Base-by-base conservation (phyloP, 2,888 invertebrate species). In the Harpalus rufipes region DNA sequence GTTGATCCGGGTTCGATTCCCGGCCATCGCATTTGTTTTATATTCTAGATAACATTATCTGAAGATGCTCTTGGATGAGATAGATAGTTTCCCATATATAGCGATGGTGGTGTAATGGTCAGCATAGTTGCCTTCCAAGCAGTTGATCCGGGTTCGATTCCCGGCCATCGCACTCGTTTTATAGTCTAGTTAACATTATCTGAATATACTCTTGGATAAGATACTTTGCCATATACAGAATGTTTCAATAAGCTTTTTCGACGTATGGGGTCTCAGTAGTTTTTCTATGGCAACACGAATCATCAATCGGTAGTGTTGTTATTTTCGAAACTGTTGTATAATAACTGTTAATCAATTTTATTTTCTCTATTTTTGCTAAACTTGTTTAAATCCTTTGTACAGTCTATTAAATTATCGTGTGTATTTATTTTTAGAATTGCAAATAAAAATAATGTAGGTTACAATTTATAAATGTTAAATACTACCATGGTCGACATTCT, bases 121-220 rank as follows among this genome's bases (percentile, higher is more conserved):
- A 84, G 80, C 84, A 84, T 84, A 84, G 84, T 84, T 84, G 84
- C 84, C 84, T 80, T 84, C 84, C 84, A 84, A 84, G 80, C 84
- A 84, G 84, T 91, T 91, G 91, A 91, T 91, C 91, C 91, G 91
- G 90, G 90, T 91, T 91, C 91, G 91, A 91, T 91, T 91, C 91
- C 90, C 91, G 91, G 91, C 91, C 91, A 91, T 91, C 91, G 91
- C 91, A 91, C 14, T 39, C 12, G n/a, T 68, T n/a, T 41, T 68
- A 8, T 3, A 0, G 25, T 25, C 25, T 25, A 65, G 12, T 32
- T 12, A 65, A 25, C 18, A 25, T 65, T 21, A n/a, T n/a, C n/a
- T n/a, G n/a, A n/a, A n/a, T n/a, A n/a, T n/a, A n/a, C n/a, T n/a
- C n/a, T n/a, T n/a, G n/a, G n/a, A n/a, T n/a, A n/a, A n/a, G n/a